These are phyloP conservation scores for Copsychus sechellarum DNA, from an alignment of 2,113 vertebrate genomes.

Conservation along the genomic window DNA sequence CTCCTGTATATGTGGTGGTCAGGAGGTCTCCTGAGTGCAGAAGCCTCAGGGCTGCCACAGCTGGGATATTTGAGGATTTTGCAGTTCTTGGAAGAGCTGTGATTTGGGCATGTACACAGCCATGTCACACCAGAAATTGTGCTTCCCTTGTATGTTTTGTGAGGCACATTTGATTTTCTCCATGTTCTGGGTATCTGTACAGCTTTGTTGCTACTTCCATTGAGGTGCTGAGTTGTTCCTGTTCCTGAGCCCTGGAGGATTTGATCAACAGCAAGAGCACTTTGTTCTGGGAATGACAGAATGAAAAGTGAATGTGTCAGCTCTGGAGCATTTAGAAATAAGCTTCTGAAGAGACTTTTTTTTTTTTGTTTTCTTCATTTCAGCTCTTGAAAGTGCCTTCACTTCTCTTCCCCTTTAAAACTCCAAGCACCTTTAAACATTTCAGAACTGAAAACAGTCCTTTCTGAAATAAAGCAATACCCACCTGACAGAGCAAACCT, in stretches of 20 bases:
- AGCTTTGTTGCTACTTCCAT: neutral
- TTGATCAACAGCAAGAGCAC: neutral
- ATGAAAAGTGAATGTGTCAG: neutral
- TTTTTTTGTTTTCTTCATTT: neutral
- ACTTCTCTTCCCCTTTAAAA: neutral
- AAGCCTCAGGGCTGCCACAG: neutral
- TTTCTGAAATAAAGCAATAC: neutral
- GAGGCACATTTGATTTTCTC: neutral
- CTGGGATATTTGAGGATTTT: neutral
- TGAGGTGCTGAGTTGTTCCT: neutral
- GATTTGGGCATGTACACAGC: neutral
- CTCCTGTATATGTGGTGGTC: fast-evolving
- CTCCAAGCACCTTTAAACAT: neutral
- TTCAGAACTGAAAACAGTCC: neutral
- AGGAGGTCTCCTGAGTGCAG: neutral
- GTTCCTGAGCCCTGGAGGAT: neutral
- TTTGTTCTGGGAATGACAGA: neutral
- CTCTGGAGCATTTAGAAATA: neutral
- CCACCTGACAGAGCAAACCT: neutral
- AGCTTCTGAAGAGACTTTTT: neutral
- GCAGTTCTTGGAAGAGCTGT: neutral
- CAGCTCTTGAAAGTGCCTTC: neutral
- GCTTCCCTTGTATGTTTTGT: fast-evolving
- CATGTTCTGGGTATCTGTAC: neutral
- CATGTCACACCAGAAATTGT: fast-evolving